Conservation (phyloP, 2,113 vertebrate species). For the Zingel zingel region DNA sequence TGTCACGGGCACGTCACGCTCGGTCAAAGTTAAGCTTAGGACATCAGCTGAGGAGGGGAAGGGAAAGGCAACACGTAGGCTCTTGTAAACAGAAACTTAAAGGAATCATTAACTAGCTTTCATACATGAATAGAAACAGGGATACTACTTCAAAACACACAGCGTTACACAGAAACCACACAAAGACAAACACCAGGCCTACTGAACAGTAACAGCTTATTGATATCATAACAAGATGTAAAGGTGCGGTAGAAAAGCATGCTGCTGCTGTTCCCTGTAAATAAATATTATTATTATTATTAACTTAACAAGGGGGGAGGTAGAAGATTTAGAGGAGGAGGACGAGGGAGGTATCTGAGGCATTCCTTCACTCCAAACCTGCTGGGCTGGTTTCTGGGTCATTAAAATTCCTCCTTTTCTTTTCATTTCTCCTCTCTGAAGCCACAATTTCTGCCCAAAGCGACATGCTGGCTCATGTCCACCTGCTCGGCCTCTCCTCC, state of each 20-base stretch:
- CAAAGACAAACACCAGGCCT: background rate
- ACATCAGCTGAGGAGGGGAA: constrained; percentile 48
- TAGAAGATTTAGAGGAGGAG: constrained; percentile 24
- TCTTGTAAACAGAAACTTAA: constrained; percentile 61
- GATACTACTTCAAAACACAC: background rate
- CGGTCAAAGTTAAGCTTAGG: constrained; percentile 35
- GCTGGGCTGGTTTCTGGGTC: constrained; percentile 81
- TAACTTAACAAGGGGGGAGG: constrained; percentile 3
- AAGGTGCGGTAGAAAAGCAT: background rate
- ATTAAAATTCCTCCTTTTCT: constrained; percentile 82
- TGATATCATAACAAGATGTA: background rate
- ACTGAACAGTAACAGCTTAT: background rate
- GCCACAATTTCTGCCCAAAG: constrained; percentile 65
- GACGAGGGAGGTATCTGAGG: constrained; percentile 70
- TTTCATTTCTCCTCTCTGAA: constrained; percentile 30
- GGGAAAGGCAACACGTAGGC: constrained; percentile 31
- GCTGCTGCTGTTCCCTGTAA: background rate
- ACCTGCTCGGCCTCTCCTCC: constrained; percentile 58
- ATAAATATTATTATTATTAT: constrained; percentile 9
- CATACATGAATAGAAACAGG: constrained; percentile 19
- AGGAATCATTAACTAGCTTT: constrained; percentile 37
- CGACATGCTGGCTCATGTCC: constrained; percentile 78
- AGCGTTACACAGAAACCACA: constrained; percentile 3
- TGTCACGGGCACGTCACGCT: constrained; percentile 15
- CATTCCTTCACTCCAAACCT: constrained; percentile 78